Percentiles rank a stretch among this genome's conserved stretches.
These are phyloP conservation scores for Sarcophaga carnaria DNA, from an alignment of 2,888 invertebrate genomes.

Conservation along the genomic window DNA sequence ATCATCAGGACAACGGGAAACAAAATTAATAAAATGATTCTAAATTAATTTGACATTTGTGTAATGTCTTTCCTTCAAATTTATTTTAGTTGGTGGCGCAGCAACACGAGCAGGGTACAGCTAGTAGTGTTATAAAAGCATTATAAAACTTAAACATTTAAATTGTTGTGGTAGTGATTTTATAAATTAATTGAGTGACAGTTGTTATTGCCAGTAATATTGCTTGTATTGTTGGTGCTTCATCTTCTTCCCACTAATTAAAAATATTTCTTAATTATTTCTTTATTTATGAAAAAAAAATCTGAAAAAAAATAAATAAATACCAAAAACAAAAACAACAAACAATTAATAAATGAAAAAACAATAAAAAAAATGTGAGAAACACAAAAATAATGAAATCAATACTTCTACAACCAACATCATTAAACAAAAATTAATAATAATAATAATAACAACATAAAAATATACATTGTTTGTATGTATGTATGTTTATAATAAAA, in stretches of 20 bases:
- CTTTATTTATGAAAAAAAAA: neutral
- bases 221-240: neutral
- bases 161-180: neutral
- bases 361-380: too few species aligned
- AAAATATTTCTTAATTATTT: conserved; percentile 17
- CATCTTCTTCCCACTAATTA: conserved; percentile 18
- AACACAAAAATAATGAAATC: neutral
- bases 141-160: neutral
- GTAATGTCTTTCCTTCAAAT: too few species aligned
- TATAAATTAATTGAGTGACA: conserved; percentile 37
- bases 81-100: too few species aligned
- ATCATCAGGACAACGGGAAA: too few species aligned
- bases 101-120: too few species aligned
- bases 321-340: conserved; percentile 1
- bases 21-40: too few species aligned
- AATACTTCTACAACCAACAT: conserved; percentile 1
- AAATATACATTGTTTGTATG: neutral
- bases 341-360: conserved; percentile 27
- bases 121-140: too few species aligned
- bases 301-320: neutral
- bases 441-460: conserved; percentile 10
- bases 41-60: too few species aligned
- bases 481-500: neutral
- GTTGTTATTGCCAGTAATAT: conserved; percentile 1
- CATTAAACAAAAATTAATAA: neutral